Conservation (phyloP, 2,797 vertebrate species). For the Cynopterus sphinx region DNA sequence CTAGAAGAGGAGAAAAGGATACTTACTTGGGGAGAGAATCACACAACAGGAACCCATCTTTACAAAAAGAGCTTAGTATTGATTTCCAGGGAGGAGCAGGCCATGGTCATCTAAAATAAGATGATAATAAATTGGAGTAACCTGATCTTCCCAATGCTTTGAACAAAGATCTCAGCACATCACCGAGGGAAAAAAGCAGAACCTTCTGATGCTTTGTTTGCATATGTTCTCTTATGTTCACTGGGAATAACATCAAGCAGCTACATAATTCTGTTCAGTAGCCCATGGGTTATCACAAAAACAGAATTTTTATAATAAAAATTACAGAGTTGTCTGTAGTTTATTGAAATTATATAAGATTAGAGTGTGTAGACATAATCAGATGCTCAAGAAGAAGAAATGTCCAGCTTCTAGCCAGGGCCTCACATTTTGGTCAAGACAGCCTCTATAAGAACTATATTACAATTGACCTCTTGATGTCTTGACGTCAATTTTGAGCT, state of each 20-base stretch:
- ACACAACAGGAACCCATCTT: conserved; percentile 55
- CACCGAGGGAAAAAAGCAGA: conserved; percentile 94
- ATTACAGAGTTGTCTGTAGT: conserved; percentile 92
- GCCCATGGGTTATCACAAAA: conserved; percentile 96
- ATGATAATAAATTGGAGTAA: conserved; percentile 85
- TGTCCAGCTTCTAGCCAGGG: not conserved
- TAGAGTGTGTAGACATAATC: not conserved
- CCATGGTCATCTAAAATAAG: conserved; percentile 95
- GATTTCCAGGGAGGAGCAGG: conserved; percentile 96
- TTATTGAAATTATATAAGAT: conserved; percentile 91
- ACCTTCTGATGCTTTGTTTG: conserved; percentile 92
- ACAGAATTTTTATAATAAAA: conserved; percentile 95
- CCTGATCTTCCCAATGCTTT: conserved; percentile 87
- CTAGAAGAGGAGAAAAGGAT: conserved; percentile 6
- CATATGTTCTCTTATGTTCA: conserved; percentile 88
- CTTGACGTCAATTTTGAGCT: not conserved
- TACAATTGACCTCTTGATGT: not conserved
- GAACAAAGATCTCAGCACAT: conserved; percentile 94
- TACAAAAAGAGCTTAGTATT: conserved; percentile 94
- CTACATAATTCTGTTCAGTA: conserved; percentile 96
- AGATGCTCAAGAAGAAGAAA: not conserved
- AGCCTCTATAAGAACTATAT: not conserved
- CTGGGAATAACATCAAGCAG: conserved; percentile 89
- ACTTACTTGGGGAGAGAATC: not conserved
- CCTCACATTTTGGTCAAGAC: not conserved